Evolutionary conservation across 2,113 vertebrate species (phyloP).

Genomic region (Embiotoca jacksoni): DNA sequence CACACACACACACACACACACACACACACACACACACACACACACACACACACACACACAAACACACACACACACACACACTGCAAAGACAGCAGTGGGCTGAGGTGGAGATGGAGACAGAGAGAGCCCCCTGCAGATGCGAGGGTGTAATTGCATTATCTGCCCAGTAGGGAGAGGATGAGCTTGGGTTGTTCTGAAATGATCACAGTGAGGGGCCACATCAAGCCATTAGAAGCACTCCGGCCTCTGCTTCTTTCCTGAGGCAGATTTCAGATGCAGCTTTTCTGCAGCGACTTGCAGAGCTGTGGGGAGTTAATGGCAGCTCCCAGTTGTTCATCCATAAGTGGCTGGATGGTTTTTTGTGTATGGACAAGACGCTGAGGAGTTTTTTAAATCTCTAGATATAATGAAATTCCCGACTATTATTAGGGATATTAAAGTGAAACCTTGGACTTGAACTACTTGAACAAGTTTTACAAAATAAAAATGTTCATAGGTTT

Average conservation of each 20-base stretch:
- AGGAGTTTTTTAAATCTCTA: not conserved
- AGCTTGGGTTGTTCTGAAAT: constrained; percentile 76
- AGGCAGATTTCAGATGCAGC: constrained; percentile 56
- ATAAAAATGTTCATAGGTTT: not conserved
- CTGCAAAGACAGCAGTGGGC: constrained; percentile 17
- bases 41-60: constrained; percentile 15
- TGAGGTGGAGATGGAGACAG: constrained; percentile 47
- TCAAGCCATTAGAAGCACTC: constrained; percentile 71
- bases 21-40: constrained; percentile 30
- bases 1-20: not conserved
- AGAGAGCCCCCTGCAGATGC: constrained; percentile 83
- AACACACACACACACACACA: constrained; percentile 30
- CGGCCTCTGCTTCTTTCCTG: constrained; percentile 55
- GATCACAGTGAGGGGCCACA: constrained; percentile 71
- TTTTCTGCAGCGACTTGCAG: constrained; percentile 43
- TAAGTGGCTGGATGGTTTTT: constrained; percentile 26
- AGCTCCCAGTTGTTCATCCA: constrained; percentile 35
- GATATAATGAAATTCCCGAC: not conserved
- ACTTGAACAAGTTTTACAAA: not conserved
- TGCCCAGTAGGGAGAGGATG: constrained; percentile 75
- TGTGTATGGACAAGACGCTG: not conserved
- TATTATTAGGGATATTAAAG: no score
- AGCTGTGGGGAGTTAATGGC: constrained; percentile 68
- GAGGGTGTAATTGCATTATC: constrained; percentile 84
- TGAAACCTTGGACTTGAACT: no score